Evolutionary conservation across 2,113 vertebrate genomes (phyloP), one percentile per base, ranked within the genome.

Genomic region (Lepisosteus osseus): DNA sequence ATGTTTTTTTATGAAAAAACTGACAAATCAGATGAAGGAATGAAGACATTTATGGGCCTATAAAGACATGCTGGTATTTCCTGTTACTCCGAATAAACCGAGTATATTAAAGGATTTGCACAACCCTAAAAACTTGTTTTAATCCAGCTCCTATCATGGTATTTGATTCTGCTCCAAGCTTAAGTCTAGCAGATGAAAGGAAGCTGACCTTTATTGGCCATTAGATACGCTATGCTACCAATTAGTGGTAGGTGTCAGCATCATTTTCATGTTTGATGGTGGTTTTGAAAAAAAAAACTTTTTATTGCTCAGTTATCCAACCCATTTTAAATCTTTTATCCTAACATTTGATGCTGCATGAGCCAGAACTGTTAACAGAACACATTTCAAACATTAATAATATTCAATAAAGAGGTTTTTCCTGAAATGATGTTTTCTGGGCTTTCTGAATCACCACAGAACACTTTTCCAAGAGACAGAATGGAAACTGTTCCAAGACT

Each of bases 401-500:
- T 42, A 9, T 62, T 45, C 61, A n/a, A 71, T 42, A 42, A 65
- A 42, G 8, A 40, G 43, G 51, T 82, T 80, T 82, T 86, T 83
- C 84, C 86, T 86, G 79, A 83, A 70, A 71, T 43, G 71, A 78
- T 72, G 73, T 81, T 80, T 76, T 72, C 77, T 61, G 72, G 80
- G 73, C 81, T 83, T 84, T 86, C 81, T 86, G 82, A 83, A 82
- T 84, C 83, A 11, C 65, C 72, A 63, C 78, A 77, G 85, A 87
- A 87, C 86, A 83, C 82, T 80, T 79, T 15, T 70, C 80, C 77
- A 43, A 73, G 84, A 86, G 86, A 89, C 85, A 80, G 87, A 84
- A 89, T 90, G 88, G 87, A 65, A 90, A 87, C 67, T 67, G 55
- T 8, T 51, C 86, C 86, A 89, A 86, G 79, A 79, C 83, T 87